A percentile compares a stretch with the other conserved stretches of the same genome.
phyloP scores from a whole-genome alignment of 2,797 vertebrate genomes.

The Nannoperca obscura region DNA sequence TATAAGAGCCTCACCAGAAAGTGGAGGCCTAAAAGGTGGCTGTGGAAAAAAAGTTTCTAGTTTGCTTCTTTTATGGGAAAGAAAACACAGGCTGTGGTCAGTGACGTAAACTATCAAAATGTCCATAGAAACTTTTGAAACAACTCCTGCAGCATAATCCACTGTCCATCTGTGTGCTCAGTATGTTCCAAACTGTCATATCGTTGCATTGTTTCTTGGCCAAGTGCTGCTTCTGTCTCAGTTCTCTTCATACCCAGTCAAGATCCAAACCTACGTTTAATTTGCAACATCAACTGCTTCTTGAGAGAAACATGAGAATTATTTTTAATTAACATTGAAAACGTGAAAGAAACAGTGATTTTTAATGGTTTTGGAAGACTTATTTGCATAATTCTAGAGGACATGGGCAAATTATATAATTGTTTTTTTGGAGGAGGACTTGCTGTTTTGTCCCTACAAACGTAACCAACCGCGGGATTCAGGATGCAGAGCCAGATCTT shows the following conservation, averaged over 20 bases:
- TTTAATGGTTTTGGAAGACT: too few species aligned
- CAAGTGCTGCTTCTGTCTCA: slow-evolving; percentile 12
- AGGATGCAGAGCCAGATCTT: too few species aligned
- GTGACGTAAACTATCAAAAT: slow-evolving; percentile 16
- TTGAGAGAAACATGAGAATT: not conserved
- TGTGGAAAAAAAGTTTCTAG: slow-evolving; percentile 29
- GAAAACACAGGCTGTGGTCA: slow-evolving; percentile 5
- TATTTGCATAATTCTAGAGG: too few species aligned
- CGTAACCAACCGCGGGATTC: too few species aligned
- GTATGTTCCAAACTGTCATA: slow-evolving; percentile 43
- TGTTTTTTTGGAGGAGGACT: too few species aligned
- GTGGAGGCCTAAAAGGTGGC: slow-evolving; percentile 12
- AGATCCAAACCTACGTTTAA: slow-evolving; percentile 1
- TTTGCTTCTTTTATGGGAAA: not conserved
- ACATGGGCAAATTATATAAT: too few species aligned
- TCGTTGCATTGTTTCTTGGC: slow-evolving; percentile 18
- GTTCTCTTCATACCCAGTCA: not conserved
- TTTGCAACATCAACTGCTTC: not conserved
- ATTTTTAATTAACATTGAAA: too few species aligned
- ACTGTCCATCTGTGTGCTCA: slow-evolving; percentile 61
- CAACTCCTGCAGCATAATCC: slow-evolving; percentile 25
- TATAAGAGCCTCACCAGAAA: slow-evolving; percentile 28
- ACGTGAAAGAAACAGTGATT: too few species aligned
- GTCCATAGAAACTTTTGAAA: slow-evolving; percentile 37
- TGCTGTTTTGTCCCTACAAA: too few species aligned